Evolutionary conservation across 2,113 vertebrate species (phyloP), one percentile per base, ranked within the genome.

Genomic region (Spermophilus dauricus): DNA sequence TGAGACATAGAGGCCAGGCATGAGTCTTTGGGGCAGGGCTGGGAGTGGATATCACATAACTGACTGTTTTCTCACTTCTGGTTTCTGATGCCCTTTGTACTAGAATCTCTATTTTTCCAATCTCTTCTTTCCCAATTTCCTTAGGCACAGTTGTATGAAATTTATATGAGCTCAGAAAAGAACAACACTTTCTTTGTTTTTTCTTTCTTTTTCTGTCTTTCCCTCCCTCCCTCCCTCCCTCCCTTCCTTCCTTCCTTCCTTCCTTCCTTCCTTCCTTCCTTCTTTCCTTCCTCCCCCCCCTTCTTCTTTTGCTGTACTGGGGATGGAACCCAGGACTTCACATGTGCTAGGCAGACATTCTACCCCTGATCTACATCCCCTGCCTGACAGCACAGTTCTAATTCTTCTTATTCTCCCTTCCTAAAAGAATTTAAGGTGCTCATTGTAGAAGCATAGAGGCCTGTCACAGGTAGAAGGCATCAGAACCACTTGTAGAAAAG

Each of bases 21-120:
- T 3, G 30, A 61, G 28, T 34, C 37, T 65, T 34, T 10, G 7
- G 39, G 13, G 28, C 22, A 13, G 30, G 65, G 5, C 26, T 17
- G 22, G 24, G 58, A 51, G 8, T 16, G n/a, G n/a, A 45, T 1
- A 37, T 1, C 9, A 32, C 3, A 1, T 0, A 20, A 37, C n/a
- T 3, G 14, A 75, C 8, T 45, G 14, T 89, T 67, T 89, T 8
- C 3, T n/a, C 24, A 1, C 63, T 86, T 48, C 78, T 53, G 12
- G 45, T 82, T 56, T 85, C 77, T 53, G 82, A 11, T 51, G 10
- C 65, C n/a, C 2, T 65, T 93, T 53, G 34, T 53, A 30, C 22
- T 53, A 30, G 20, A 80, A 1, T 70, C 30, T 42, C 53, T 26
- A 39, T 45, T 69, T 88, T 51, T 14, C 4, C 17, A 56, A 34